Percentiles rank a stretch among this genome's conserved stretches.
phyloP scores from a whole-genome alignment of 2,888 invertebrate species.

The Eurois occulta region DNA sequence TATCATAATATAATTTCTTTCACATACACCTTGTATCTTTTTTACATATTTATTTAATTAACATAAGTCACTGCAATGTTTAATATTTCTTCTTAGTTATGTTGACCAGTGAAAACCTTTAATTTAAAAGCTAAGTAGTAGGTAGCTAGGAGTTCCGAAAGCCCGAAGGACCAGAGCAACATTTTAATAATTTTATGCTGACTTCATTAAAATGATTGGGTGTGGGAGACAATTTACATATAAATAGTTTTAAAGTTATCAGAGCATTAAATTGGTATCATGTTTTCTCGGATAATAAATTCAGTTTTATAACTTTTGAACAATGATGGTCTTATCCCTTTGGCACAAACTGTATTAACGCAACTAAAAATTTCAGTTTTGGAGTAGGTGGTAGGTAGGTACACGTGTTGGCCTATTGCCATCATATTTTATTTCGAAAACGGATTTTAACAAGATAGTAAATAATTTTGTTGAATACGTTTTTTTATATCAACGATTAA shows the following conservation, averaged over 20 bases:
- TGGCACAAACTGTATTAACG: neutral
- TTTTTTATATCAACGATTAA: slow-evolving; percentile 39
- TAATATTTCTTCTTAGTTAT: neutral
- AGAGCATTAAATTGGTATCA: slow-evolving; percentile 51
- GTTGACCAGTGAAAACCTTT: neutral
- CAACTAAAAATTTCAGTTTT: neutral
- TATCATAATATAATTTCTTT: neutral
- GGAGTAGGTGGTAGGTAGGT: neutral
- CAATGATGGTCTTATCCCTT: neutral
- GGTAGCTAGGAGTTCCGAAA: neutral
- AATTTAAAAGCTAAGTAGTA: neutral
- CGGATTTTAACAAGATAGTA: neutral
- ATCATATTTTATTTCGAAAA: neutral
- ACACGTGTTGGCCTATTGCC: neutral
- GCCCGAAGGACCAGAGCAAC: slow-evolving; percentile 13
- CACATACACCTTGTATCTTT: neutral
- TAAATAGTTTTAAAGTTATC: slow-evolving; percentile 44
- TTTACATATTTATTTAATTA: neutral
- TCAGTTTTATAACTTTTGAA: slow-evolving; percentile 22
- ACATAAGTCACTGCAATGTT: neutral
- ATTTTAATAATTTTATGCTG: slow-evolving; percentile 24
- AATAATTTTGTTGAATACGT: slow-evolving; percentile 1
- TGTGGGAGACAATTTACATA: slow-evolving; percentile 52
- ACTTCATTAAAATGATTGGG: slow-evolving; percentile 40
- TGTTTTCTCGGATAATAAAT: slow-evolving; percentile 29